Conservation (phyloP, 2,113 vertebrate species). For the Anser cygnoides region DNA sequence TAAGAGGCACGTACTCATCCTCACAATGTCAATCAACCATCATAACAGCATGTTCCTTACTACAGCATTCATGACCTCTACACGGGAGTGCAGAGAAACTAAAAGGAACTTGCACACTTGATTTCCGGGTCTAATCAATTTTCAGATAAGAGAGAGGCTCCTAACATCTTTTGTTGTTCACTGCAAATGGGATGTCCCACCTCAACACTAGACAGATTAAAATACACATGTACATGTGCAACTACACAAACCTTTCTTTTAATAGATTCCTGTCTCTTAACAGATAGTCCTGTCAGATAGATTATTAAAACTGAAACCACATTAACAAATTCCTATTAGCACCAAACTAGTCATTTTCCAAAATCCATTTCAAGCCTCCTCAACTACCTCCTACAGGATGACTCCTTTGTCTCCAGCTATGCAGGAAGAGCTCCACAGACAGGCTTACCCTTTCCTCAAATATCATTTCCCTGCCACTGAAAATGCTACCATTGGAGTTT, state of each 20-base stretch:
- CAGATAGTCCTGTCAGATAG: neutral
- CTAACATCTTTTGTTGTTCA: neutral
- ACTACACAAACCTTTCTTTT: rapidly evolving
- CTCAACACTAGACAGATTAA: neutral
- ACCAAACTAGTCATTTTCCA: neutral
- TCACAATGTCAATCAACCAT: neutral
- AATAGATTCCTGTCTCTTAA: neutral
- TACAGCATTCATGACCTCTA: neutral
- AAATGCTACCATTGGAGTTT: neutral
- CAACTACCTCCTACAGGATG: neutral
- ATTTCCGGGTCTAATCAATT: neutral
- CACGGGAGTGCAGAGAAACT: neutral
- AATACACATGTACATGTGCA: neutral
- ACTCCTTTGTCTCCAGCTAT: neutral
- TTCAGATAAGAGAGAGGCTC: neutral
- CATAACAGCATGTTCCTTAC: neutral
- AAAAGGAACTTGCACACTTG: neutral
- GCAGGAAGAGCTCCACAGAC: neutral
- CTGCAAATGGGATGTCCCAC: neutral
- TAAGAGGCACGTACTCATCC: neutral
- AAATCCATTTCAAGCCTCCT: neutral
- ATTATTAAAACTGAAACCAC: neutral
- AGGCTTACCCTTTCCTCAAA: neutral
- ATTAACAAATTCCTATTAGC: neutral
- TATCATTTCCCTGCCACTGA: neutral